Evolutionary conservation across 92 coral and sea anemone species (phyloP).

Genomic region (Palythoa heliodiscus): DNA sequence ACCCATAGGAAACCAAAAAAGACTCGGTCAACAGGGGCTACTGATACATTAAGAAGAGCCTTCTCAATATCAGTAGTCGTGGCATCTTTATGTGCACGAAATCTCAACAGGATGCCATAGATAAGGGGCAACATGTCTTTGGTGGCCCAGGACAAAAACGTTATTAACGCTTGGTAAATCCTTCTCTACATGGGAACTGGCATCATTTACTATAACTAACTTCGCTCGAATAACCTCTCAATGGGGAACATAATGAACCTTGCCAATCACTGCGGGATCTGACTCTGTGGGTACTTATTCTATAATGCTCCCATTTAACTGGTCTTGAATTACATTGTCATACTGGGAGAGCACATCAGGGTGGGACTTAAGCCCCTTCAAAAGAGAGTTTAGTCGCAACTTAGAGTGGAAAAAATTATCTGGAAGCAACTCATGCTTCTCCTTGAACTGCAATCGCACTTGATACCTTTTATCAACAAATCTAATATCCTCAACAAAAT

Average conservation of each 20-base stretch:
- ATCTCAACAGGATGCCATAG: too few relatives aligned
- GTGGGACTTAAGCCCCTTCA: background rate
- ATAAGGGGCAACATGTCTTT: too few relatives aligned
- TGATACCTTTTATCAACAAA: slow-evolving; percentile 51
- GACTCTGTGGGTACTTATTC: background rate
- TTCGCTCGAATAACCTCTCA: background rate
- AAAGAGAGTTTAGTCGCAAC: background rate
- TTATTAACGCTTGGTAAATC: too few relatives aligned
- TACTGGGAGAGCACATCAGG: slow-evolving; percentile 36
- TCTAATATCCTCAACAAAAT: slow-evolving; percentile 41
- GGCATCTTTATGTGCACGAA: too few relatives aligned
- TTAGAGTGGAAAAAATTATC: slow-evolving; percentile 46
- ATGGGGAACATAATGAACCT: slow-evolving; percentile 28
- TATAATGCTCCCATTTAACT: background rate
- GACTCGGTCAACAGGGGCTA: too few relatives aligned
- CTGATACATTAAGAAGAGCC: too few relatives aligned
- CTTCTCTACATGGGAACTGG: background rate
- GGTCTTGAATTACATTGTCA: slow-evolving; percentile 26
- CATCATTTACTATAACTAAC: background rate
- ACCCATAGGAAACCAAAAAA: too few relatives aligned
- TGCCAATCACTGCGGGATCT: background rate
- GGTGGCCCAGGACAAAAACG: too few relatives aligned
- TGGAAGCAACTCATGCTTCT: slow-evolving; percentile 49
- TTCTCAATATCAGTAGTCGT: too few relatives aligned
- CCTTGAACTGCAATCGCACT: slow-evolving; percentile 58